Evolutionary conservation across 2,888 invertebrate genomes (phyloP), one percentile per base, ranked within the genome.

Genomic region (Diploptera punctata): DNA sequence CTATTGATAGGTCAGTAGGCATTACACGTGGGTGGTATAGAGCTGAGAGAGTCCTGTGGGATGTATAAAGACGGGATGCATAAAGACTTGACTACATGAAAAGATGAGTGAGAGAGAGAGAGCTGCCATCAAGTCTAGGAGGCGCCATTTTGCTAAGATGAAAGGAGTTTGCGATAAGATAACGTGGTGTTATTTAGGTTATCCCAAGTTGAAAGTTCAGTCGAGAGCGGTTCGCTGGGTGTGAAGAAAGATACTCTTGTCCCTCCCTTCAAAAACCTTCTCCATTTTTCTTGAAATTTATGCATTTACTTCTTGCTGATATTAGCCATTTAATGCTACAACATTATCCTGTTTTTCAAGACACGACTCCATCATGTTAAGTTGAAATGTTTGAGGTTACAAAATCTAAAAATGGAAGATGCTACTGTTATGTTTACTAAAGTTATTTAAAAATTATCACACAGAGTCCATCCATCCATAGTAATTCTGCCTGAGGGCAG

Each of bases 71-170:
- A 52, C 10, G 13, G 21, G 52, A 10, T 52, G 52, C 21, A 24
- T 52, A 13, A 24, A 24, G 13, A 52, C 21, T 24, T 52, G 52
- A 52, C n/a, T n/a, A n/a, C n/a, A n/a, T n/a, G n/a, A n/a, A n/a
- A n/a, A n/a, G n/a, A 10, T 24, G 52, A 52, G 52, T 13, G 52
- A 7, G 24, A 18, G 52, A 52, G 52, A 21, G 52, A 24, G 52
- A 52, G 21, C 21, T 52, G 24, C 24, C 52, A 52, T 52, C 52
- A 52, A 52, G 52, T 52, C 24, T 52, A 52, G 52, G 52, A 9
- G 52, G 69, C 69, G 69, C 57, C 69, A 57, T 69, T 69, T 69
- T 69, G 31, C 43, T n/a, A 57, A 69, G 69, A 70, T 61, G 70
- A 49, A 61, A 21, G 62, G 65, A 24, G 18, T 47, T 52, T 16